Base-by-base conservation (phyloP, 2,888 invertebrate species). In the Diadegma fenestrale region DNA sequence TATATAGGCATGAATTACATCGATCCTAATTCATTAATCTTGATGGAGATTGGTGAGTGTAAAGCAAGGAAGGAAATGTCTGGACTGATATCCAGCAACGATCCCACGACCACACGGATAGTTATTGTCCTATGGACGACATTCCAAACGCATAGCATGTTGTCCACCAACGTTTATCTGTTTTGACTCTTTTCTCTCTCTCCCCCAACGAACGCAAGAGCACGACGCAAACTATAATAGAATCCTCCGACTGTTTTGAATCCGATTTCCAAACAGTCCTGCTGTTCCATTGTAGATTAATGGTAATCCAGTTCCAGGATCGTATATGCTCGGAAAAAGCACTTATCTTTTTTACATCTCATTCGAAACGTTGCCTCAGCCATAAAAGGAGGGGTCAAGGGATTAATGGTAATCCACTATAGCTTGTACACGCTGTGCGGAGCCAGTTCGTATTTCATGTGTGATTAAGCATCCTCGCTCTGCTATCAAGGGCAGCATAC, bases 1-100 rank as follows among this genome's bases (percentile, higher is more conserved):
- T 14, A 48, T 22, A 68, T 14, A 48, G n/a, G 26, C 33, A 69
- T 48, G 10, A 30, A 69, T 30, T n/a, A 30, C 8, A 22, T 2
- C 33, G 30, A 26, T 69, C 51, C 68, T 26, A 26, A 26, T 69
- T 30, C 30, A 58, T 58, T 58, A 58, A 58, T 58, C 58, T 58
- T 26, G 12, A 58, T 58, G 58, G 3, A 58, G 58, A 26, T 58
- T 58, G 22, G 14, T 26, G 12, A 22, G 26, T n/a, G n/a, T 26
- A 12, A 12, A 26, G 58, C 58, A 12, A 26, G 58, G 0, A 10
- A 58, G 58, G 14, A 58, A 58, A 58, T 58, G 26, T 58, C 22
- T 58, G 22, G 58, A 12, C 26, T 26, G 58, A 58, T 58, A 58
- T 58, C 26, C 58, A 12, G 58, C 1, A 58, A 58, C 12, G 54